These are phyloP conservation scores for Xiphophorus hellerii DNA, from an alignment of 2,113 vertebrate genomes.

Conservation along the genomic window DNA sequence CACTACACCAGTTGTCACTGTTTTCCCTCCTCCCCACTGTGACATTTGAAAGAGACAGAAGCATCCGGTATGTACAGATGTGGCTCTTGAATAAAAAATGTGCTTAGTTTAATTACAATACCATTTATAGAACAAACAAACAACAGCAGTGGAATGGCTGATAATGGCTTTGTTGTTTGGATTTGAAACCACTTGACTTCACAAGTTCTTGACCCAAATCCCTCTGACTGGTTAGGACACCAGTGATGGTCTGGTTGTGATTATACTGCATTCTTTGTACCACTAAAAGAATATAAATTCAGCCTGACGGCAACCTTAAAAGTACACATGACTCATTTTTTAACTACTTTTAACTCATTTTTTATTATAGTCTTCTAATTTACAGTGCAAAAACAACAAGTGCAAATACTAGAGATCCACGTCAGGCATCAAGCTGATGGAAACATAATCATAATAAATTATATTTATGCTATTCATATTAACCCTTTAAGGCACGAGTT, in stretches of 20 bases:
- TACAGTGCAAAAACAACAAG: not conserved
- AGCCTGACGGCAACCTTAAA: conserved; percentile 63
- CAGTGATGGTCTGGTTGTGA: conserved; percentile 66
- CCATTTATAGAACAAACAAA: conserved; percentile 72
- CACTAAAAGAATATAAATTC: conserved; percentile 54
- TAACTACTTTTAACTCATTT: conserved; percentile 42
- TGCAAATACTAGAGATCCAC: not conserved
- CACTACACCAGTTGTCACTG: conserved; percentile 35
- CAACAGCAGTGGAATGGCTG: conserved; percentile 65
- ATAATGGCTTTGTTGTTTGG: conserved; percentile 70
- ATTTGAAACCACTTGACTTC: conserved; percentile 76
- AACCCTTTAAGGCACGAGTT: too few relatives aligned
- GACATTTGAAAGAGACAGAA: conserved; percentile 56
- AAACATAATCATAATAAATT: too few relatives aligned
- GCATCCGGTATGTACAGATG: conserved; percentile 47
- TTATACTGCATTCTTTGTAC: conserved; percentile 62
- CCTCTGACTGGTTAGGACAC: conserved; percentile 62
- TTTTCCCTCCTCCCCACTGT: conserved; percentile 45
- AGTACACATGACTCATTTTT: conserved; percentile 67
- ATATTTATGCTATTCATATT: too few relatives aligned
- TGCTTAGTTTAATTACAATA: conserved; percentile 60
- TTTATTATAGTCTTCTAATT: not conserved
- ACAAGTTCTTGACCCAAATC: conserved; percentile 65
- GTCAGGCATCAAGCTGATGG: not conserved
- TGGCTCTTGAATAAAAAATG: conserved; percentile 58